These are phyloP conservation scores for Drosophila paulistorum DNA, from an alignment of 1,140 invertebrate genomes.

Conservation along the genomic window DNA sequence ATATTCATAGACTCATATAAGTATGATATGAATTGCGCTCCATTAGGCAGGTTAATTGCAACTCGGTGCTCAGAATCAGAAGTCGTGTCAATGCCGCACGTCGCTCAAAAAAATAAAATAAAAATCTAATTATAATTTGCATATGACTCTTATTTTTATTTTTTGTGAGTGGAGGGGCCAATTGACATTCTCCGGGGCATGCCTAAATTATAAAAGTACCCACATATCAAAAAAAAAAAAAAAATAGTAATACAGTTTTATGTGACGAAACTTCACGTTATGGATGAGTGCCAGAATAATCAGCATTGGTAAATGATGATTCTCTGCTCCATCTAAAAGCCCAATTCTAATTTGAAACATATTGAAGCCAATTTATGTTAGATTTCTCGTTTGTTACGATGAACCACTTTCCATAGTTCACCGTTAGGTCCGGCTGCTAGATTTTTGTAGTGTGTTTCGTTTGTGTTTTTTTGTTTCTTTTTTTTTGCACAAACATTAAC, in stretches of 20 bases:
- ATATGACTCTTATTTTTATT: slow-evolving; percentile 19
- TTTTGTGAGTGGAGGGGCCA: not conserved
- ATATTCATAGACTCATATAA: no score
- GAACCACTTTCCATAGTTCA: slow-evolving; percentile 28
- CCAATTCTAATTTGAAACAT: slow-evolving; percentile 7
- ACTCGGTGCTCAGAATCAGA: slow-evolving; percentile 32
- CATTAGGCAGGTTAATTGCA: slow-evolving; percentile 46
- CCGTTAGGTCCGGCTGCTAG: slow-evolving; percentile 25
- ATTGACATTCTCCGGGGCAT: not conserved
- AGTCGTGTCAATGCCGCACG: slow-evolving; percentile 22
- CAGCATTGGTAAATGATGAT: slow-evolving; percentile 1
- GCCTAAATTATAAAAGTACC: not conserved
- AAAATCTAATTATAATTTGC: slow-evolving; percentile 30
- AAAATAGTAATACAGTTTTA: not conserved
- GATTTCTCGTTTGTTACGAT: not conserved
- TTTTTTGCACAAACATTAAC: slow-evolving; percentile 24
- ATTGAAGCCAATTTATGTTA: not conserved
- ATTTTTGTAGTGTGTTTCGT: not conserved
- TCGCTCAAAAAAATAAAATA: not conserved
- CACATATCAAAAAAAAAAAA: not conserved
- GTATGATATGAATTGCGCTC: slow-evolving; percentile 14
- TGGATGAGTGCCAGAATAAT: slow-evolving; percentile 8
- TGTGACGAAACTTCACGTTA: not conserved
- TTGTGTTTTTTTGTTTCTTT: not conserved
- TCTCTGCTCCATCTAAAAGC: not conserved